These are phyloP conservation scores for Gnatocerus cornutus DNA, from an alignment of 2,888 invertebrate species.

Conservation along the genomic window DNA sequence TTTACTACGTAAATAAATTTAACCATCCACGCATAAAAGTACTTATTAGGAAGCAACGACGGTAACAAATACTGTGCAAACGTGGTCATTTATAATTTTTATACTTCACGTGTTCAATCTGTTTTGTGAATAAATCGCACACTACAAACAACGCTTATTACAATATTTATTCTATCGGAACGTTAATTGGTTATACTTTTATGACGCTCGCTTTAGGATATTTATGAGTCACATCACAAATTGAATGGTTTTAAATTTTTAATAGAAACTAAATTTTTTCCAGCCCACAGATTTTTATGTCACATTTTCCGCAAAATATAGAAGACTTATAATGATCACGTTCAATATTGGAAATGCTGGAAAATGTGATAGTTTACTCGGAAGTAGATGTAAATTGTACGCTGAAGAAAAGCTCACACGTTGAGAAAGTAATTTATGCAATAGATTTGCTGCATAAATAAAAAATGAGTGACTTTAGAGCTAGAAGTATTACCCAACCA, in stretches of 20 bases:
- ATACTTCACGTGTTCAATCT: too few species aligned
- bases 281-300: too few species aligned
- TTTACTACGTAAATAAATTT: constrained; percentile 21
- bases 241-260: not conserved
- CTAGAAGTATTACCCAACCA: not conserved
- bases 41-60: too few species aligned
- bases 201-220: constrained; percentile 8
- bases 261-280: too few species aligned
- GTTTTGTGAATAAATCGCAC: too few species aligned
- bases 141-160: too few species aligned
- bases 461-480: not conserved
- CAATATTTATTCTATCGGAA: constrained; percentile 23
- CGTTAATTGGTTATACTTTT: constrained; percentile 31
- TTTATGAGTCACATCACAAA: constrained; percentile 21
- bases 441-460: not conserved
- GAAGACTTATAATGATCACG: too few species aligned
- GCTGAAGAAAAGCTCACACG: not conserved
- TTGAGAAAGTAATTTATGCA: not conserved
- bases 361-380: not conserved
- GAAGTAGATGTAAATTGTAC: not conserved
- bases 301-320: too few species aligned
- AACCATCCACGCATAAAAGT: not conserved
- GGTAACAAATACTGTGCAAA: too few species aligned
- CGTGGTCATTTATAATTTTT: too few species aligned
- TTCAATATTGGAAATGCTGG: too few species aligned